Percentiles rank a stretch among this genome's conserved stretches.
phyloP scores from a whole-genome alignment of 2,113 vertebrate species.

The Plestiodon gilberti region DNA sequence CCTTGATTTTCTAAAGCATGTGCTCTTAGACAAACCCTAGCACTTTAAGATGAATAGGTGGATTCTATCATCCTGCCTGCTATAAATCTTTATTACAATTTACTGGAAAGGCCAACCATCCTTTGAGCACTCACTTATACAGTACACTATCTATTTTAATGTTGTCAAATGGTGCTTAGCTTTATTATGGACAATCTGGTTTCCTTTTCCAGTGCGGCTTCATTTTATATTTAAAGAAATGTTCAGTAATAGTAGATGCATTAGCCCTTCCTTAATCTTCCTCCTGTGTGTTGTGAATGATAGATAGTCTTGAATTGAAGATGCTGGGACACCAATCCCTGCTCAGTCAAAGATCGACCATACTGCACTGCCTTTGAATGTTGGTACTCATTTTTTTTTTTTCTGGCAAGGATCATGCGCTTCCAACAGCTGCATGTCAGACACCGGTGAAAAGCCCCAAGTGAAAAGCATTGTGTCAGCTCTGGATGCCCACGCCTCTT shows the following conservation, averaged over 20 bases:
- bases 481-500: no score
- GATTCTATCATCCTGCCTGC: background rate
- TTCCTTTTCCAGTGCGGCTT: conserved; percentile 16
- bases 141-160: background rate
- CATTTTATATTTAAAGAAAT: background rate
- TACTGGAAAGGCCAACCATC: background rate
- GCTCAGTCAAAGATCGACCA: background rate
- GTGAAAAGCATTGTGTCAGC: no score
- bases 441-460: no score
- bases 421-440: no score
- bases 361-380: no score
- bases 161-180: background rate
- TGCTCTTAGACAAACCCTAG: fast-evolving
- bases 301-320: background rate
- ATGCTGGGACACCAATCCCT: background rate
- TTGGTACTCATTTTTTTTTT: no score
- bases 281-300: background rate
- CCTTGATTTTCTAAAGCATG: background rate
- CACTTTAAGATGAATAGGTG: background rate
- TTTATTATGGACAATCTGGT: background rate
- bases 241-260: background rate
- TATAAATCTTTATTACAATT: conserved; percentile 11
- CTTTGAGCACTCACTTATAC: conserved; percentile 11
- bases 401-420: no score
- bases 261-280: background rate